Base-by-base conservation (phyloP, 2,797 vertebrate genomes). In the Hirundo rustica region DNA sequence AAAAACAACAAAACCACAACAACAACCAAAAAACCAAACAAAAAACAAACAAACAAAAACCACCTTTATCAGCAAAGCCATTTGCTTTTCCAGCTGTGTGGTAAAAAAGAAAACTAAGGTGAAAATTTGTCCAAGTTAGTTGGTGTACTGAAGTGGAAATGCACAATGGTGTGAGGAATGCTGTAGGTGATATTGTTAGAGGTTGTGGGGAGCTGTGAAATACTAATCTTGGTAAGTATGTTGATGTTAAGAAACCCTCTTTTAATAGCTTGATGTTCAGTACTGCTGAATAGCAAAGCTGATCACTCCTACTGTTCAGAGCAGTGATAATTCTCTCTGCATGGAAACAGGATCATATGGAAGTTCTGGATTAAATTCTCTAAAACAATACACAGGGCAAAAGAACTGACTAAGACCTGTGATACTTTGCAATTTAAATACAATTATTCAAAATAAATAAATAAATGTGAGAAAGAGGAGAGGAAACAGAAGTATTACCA, bases 161-260 rank as follows among this genome's bases (percentile, higher is more conserved):
- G 17, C 20, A 57, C 20, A 54, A 20, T 11, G 34, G 5, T 18
- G 7, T 62, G 47, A 30, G 18, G 12, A 23, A 9, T 15, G 23
- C 0, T 0, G 27, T 4, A 4, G 14, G 16, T 51, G 20, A 67
- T 5, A 55, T 13, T 47, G 11, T 60, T 68, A 17, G 1, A 6
- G 32, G 6, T 27, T 65, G n/a, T 44, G 30, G 25, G 50, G 22
- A 57, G 11, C 22, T 91, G 27, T 58, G 89, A 82, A 53, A 23
- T 64, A 62, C 19, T 71, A 40, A 45, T 75, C 8, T n/a, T 78
- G 44, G 29, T 34, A 83, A 75, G 45, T 71, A 40, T 36, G 15
- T 20, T 64, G 67, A 86, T 26, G 10, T 45, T 76, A 65, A 70
- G 34, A 62, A 85, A 62, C 11, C 2, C 1, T 36, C 26, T 80